Percentiles rank a stretch among this genome's conserved stretches.
These are phyloP conservation scores for Eurosta solidaginis DNA, from an alignment of 1,140 invertebrate genomes.

Conservation along the genomic window DNA sequence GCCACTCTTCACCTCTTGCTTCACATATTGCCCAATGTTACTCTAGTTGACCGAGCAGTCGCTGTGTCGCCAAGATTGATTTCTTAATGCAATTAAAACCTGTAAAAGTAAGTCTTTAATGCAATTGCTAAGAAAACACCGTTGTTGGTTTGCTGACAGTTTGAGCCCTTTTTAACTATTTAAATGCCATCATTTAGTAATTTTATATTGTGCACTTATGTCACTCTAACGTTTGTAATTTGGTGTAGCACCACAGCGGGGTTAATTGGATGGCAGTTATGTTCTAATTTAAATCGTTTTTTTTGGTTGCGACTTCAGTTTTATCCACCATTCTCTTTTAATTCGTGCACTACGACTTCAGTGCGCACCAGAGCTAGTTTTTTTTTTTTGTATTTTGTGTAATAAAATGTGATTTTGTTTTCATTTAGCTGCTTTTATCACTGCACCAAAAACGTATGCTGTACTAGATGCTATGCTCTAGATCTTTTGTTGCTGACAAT, in stretches of 20 bases:
- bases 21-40: not conserved
- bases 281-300: slow-evolving; percentile 56
- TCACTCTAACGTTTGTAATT: not conserved
- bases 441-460: not conserved
- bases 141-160: not conserved
- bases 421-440: slow-evolving; percentile 6
- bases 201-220: not conserved
- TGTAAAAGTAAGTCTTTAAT: not conserved
- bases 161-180: not conserved
- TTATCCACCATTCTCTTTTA: not conserved
- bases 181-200: not conserved
- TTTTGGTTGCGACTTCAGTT: slow-evolving; percentile 27
- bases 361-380: not conserved
- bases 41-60: not conserved
- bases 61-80: slow-evolving; percentile 21
- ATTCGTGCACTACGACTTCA: not conserved
- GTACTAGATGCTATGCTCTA: not conserved
- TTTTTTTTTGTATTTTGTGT: slow-evolving; percentile 7
- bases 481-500: not conserved
- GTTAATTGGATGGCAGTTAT: slow-evolving; percentile 58
- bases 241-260: slow-evolving; percentile 33
- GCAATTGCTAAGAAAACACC: not conserved
- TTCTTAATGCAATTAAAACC: slow-evolving; percentile 31
- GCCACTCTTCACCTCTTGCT: not conserved
- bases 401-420: slow-evolving; percentile 32